These are phyloP conservation scores for Pimpla rufipes DNA, from an alignment of 2,888 invertebrate species.

Conservation along the genomic window DNA sequence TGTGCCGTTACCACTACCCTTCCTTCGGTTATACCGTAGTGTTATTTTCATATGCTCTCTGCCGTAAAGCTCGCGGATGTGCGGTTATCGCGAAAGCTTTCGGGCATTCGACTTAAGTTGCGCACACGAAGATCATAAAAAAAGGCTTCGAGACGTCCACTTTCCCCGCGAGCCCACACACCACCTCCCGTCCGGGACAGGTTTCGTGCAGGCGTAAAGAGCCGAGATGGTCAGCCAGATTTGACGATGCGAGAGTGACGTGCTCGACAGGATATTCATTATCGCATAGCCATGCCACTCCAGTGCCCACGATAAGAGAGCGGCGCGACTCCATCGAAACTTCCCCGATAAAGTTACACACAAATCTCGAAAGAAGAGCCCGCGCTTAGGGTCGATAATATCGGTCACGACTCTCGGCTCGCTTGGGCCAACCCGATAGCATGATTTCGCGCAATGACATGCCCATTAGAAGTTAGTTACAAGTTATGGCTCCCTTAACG, in stretches of 20 bases:
- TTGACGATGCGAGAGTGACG: conserved; percentile 17
- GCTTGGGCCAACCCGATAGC: conserved; percentile 17
- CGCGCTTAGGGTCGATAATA: conserved; percentile 46
- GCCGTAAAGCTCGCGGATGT: conserved; percentile 64
- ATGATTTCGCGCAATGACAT: conserved; percentile 29
- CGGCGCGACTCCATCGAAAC: conserved; percentile 12
- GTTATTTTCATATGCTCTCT: conserved; percentile 63
- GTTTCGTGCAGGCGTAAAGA: conserved; percentile 20
- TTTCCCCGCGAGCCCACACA: not conserved
- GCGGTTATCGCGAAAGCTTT: conserved; percentile 70
- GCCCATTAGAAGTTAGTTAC: conserved; percentile 25
- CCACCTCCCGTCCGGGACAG: not conserved
- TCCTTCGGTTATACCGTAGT: not conserved
- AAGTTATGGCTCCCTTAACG: conserved; percentile 7
- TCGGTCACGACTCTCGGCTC: conserved; percentile 29
- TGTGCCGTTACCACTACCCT: not conserved
- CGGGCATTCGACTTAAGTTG: conserved; percentile 56
- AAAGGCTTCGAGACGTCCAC: conserved; percentile 61
- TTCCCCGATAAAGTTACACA: conserved; percentile 5
- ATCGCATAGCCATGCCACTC: conserved; percentile 9
- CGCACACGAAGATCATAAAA: conserved; percentile 68
- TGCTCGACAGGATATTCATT: conserved; percentile 21
- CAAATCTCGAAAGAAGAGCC: not conserved
- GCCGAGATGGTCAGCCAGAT: conserved; percentile 10
- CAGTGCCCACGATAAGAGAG: conserved; percentile 27